Base-by-base conservation (phyloP, 2,797 vertebrate species). In the Mormyrus proboscirostris region DNA sequence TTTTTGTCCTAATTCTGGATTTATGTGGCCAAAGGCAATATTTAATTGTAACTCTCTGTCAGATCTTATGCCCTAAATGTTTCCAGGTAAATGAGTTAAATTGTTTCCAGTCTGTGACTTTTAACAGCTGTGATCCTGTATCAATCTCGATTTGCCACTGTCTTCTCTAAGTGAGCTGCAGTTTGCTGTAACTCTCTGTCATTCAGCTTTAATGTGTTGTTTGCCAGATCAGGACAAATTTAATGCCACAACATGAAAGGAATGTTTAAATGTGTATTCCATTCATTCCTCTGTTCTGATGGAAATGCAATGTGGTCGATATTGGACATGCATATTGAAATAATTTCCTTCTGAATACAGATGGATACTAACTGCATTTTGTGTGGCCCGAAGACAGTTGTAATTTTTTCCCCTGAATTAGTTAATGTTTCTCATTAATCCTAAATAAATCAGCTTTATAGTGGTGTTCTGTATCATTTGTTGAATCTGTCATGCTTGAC, bases 41-140 rank as follows among this genome's bases (percentile, higher is more conserved):
- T 59, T 79, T 83, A 88, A 89, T 87, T 62, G 86, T 65, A 22
- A 47, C 25, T 69, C 83, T 55, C 14, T 82, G n/a, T 88, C 51
- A 57, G 49, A 82, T 86, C 69, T 57, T 25, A 19, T 55, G 33
- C 50, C 65, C 10, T 25, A 73, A 57, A 44, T 53, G 22, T 22
- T 51, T 76, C 0, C 50, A 62, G 89, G 41, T 88, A 53, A 89
- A 89, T 88, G 69, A 59, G 69, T 33, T 55, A 49, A 88, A 89
- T 76, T 88, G 38, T 47, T 79, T 88, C 69, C 51, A 88, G 50
- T 86, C 33, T 87, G 53, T 87, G 29, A 69, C 65, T 88, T 89
- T 76, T 88, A 86, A 50, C 12, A 73, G 33, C 85, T 86, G 29
- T 76, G 89, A 76, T 84, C 62, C 62, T 41, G n/a, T 51, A 25